These are phyloP conservation scores for Tachina fera DNA, from an alignment of 2,888 invertebrate genomes.

Conservation along the genomic window DNA sequence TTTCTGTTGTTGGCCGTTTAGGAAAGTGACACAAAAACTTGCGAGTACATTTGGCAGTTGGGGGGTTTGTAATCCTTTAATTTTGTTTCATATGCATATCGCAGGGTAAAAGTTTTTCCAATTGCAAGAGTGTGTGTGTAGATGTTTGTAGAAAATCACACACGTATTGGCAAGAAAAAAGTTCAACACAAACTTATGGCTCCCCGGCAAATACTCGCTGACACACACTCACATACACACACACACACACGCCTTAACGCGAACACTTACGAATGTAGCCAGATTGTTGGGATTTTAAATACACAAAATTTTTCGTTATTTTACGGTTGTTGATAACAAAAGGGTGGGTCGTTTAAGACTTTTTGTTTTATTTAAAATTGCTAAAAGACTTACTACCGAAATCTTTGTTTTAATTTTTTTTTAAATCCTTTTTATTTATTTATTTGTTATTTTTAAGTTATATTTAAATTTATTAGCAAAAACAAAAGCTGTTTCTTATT, in stretches of 20 bases:
- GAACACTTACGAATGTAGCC: conserved; percentile 35
- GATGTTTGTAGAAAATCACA: conserved; percentile 24
- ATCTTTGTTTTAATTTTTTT: conserved; percentile 11
- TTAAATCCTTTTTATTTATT: not conserved
- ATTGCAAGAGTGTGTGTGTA: conserved; percentile 23
- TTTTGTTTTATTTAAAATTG: conserved; percentile 14
- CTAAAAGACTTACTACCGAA: not conserved
- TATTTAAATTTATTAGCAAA: not conserved
- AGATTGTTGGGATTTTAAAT: conserved; percentile 62
- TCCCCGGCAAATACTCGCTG: conserved; percentile 18
- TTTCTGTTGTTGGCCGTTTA: conserved; percentile 33
- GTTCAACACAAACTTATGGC: conserved; percentile 38
- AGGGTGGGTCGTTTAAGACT: conserved; percentile 61
- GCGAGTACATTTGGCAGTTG: conserved; percentile 17
- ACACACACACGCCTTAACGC: conserved; percentile 14
- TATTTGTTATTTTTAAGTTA: not conserved
- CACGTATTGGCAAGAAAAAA: conserved; percentile 22
- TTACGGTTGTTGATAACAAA: conserved; percentile 43
- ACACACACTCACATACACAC: not conserved
- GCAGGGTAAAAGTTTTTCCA: conserved; percentile 33
- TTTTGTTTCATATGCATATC: conserved; percentile 39
- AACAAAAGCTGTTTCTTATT: conserved; percentile 6
- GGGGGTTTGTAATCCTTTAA: conserved; percentile 70
- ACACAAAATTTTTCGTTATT: conserved; percentile 54
- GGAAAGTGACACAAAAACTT: conserved; percentile 46